These are phyloP conservation scores for Chrysina gloriosa DNA, from an alignment of 2,888 invertebrate species.

Conservation along the genomic window DNA sequence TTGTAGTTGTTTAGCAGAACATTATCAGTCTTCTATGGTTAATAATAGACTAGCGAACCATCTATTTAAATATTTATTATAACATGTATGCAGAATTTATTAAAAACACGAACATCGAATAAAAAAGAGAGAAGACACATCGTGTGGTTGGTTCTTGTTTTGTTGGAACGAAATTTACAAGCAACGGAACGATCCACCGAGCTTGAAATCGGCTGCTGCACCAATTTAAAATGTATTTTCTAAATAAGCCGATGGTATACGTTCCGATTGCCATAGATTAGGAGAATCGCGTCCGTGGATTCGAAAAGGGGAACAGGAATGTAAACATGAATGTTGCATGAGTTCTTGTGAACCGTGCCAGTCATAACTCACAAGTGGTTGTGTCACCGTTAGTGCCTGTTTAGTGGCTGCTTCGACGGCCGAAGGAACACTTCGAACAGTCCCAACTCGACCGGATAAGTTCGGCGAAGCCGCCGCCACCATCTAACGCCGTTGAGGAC, in stretches of 20 bases:
- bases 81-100: slow-evolving; percentile 17
- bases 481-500: background rate
- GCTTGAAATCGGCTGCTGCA: slow-evolving; percentile 31
- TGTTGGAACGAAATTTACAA: slow-evolving; percentile 29
- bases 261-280: slow-evolving; percentile 51
- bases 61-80: slow-evolving; percentile 19
- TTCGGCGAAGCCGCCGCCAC: slow-evolving; percentile 15
- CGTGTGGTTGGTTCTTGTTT: slow-evolving; percentile 19
- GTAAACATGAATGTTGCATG: slow-evolving; percentile 54
- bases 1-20: too few relatives aligned
- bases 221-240: slow-evolving; percentile 47
- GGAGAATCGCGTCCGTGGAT: slow-evolving; percentile 49
- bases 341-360: slow-evolving; percentile 51
- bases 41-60: too few relatives aligned
- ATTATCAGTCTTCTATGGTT: too few relatives aligned
- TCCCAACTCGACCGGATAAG: background rate
- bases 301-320: slow-evolving; percentile 49
- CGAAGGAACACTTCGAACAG: slow-evolving; percentile 13
- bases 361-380: slow-evolving; percentile 52
- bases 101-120: slow-evolving; percentile 12
- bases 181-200: slow-evolving; percentile 20
- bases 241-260: slow-evolving; percentile 47
- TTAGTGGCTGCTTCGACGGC: slow-evolving; percentile 37
- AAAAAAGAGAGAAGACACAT: slow-evolving; percentile 3
- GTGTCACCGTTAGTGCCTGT: slow-evolving; percentile 53